phyloP scores from a whole-genome alignment of 1,140 invertebrate species.

The Leptopilina boulardi region DNA sequence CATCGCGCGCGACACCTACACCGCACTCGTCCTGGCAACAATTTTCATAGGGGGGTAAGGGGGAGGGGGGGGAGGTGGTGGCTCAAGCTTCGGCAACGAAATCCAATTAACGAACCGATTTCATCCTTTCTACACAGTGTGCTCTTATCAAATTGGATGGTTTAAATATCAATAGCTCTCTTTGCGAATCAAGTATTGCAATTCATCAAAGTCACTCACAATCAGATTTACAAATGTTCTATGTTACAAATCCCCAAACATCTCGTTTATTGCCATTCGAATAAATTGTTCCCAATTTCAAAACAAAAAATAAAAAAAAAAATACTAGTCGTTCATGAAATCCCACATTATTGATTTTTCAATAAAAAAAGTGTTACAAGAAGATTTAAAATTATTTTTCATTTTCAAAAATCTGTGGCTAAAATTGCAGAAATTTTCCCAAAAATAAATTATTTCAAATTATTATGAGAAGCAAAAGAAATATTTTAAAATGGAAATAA shows the following conservation, averaged over 20 bases:
- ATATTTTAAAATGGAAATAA: too few species aligned
- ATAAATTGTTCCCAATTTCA: neutral
- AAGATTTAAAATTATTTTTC: too few species aligned
- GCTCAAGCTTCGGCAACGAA: conserved; percentile 16
- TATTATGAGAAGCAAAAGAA: too few species aligned
- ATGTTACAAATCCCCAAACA: neutral
- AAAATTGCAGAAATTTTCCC: too few species aligned
- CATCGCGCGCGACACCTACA: conserved; percentile 28
- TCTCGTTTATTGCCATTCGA: neutral
- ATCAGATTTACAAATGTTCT: conserved; percentile 6
- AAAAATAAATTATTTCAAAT: too few species aligned
- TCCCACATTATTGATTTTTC: too few species aligned
- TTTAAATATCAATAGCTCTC: conserved; percentile 12
- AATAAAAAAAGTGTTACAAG: too few species aligned
- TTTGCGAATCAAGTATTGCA: conserved; percentile 16
- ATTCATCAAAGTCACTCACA: conserved; percentile 9
- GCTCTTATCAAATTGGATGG: neutral
- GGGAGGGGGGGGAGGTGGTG: neutral
- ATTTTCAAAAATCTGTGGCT: too few species aligned
- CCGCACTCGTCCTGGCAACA: conserved; percentile 31
- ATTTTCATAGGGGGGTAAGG: neutral
- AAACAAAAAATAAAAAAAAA: neutral
- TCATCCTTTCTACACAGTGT: neutral
- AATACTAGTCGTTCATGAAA: too few species aligned
- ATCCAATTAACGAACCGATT: conserved; percentile 24